phyloP scores from a whole-genome alignment of 2,113 vertebrate genomes.

The Pangasianodon hypophthalmus region DNA sequence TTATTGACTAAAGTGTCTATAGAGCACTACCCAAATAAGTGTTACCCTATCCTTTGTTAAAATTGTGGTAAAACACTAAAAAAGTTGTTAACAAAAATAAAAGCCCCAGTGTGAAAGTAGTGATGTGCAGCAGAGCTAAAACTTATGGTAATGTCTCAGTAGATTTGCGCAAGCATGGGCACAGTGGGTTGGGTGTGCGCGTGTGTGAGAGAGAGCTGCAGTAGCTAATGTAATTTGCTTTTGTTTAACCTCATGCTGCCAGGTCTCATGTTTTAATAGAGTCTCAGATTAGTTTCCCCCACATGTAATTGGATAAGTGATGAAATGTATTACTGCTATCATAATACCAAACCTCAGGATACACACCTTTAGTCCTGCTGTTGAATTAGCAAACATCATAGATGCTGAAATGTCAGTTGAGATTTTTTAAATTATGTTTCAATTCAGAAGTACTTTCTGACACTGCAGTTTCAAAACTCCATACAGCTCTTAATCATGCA shows the following conservation, averaged over 20 bases:
- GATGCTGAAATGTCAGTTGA: not conserved
- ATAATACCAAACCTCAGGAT: conserved; percentile 41
- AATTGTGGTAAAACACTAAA: not conserved
- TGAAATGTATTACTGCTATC: conserved; percentile 65
- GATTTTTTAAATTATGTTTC: not conserved
- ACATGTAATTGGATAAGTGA: conserved; percentile 75
- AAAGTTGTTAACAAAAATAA: not conserved
- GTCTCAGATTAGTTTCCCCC: conserved; percentile 75
- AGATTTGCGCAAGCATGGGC: conserved; percentile 56
- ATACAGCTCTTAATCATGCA: not conserved
- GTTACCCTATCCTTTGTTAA: not conserved
- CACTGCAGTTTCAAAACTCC: not conserved
- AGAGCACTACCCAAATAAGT: not conserved
- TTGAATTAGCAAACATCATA: conserved; percentile 1
- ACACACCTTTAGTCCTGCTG: not conserved
- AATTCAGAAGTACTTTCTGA: not conserved
- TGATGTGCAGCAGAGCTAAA: conserved; percentile 20
- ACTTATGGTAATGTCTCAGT: conserved; percentile 53
- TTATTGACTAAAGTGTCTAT: not conserved
- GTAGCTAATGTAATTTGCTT: conserved; percentile 72
- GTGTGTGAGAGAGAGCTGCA: conserved; percentile 2
- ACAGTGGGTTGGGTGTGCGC: conserved; percentile 1
- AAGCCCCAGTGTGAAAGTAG: conserved; percentile 37
- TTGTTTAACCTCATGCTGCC: conserved; percentile 72
- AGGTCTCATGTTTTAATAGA: conserved; percentile 75